phyloP scores from a whole-genome alignment of 2,888 invertebrate genomes.

The Sericinus montela region DNA sequence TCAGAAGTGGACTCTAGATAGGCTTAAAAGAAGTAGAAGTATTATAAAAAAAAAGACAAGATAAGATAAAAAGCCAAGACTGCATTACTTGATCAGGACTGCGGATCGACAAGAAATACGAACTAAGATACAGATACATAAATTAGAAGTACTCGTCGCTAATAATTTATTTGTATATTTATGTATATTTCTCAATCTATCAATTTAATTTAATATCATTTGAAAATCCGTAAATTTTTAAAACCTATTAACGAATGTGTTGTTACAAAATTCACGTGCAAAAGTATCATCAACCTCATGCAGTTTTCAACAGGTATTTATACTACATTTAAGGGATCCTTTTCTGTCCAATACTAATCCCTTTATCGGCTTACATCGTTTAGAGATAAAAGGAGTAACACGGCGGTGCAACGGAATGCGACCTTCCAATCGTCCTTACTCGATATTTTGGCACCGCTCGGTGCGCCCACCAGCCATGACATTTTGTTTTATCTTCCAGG shows the following conservation, averaged over 20 bases:
- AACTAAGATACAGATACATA: too few relatives aligned
- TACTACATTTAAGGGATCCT: background rate
- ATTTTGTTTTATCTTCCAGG: conserved; percentile 39
- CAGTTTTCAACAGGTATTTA: background rate
- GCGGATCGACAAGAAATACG: too few relatives aligned
- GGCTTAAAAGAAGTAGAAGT: too few relatives aligned
- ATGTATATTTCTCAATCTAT: too few relatives aligned
- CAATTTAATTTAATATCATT: background rate
- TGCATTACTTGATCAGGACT: too few relatives aligned
- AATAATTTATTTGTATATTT: too few relatives aligned
- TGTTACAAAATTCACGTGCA: background rate
- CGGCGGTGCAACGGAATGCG: conserved; percentile 43
- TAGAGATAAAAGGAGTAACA: conserved; percentile 35
- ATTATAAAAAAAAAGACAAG: too few relatives aligned
- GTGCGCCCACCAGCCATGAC: conserved; percentile 51
- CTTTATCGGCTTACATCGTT: conserved; percentile 42
- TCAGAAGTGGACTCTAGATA: too few relatives aligned
- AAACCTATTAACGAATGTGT: background rate
- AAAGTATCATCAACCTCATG: background rate
- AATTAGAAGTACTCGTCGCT: too few relatives aligned
- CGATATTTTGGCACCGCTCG: conserved; percentile 49
- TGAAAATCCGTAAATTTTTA: background rate
- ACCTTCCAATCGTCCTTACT: conserved; percentile 62
- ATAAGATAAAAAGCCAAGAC: too few relatives aligned
- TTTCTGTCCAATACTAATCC: conserved; percentile 7